Conservation (phyloP, 2,797 vertebrate species). For the Myripristis murdjan region DNA sequence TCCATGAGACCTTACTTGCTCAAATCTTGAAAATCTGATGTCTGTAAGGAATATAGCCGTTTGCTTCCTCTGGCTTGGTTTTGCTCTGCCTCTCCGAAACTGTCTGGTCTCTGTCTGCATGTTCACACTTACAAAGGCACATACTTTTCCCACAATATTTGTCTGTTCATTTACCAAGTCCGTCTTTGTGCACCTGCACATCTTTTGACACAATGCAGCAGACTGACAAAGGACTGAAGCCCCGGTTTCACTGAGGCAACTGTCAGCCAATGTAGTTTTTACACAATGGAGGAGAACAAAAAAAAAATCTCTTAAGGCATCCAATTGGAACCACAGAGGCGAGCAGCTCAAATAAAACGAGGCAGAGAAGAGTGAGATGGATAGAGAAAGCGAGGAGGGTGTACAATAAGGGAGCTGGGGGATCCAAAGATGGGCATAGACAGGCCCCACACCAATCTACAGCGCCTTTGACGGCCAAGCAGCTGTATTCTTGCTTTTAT, state of each 20-base stretch:
- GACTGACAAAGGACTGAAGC: constrained; percentile 73
- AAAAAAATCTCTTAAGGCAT: constrained; percentile 62
- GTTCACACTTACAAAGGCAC: constrained; percentile 7
- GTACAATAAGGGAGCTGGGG: constrained; percentile 58
- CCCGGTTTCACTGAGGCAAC: constrained; percentile 68
- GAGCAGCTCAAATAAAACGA: constrained; percentile 66
- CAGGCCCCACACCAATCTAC: constrained; percentile 49
- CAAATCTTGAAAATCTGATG: no score
- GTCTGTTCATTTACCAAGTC: constrained; percentile 60
- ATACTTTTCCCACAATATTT: constrained; percentile 36
- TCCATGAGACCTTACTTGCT: no score
- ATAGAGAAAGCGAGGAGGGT: constrained; percentile 59
- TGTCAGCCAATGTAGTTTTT: constrained; percentile 67
- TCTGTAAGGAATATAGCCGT: constrained; percentile 51
- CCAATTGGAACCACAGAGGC: constrained; percentile 70
- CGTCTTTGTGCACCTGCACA: constrained; percentile 75
- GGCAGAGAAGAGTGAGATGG: constrained; percentile 57
- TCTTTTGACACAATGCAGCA: constrained; percentile 74
- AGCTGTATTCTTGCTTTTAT: constrained; percentile 70
- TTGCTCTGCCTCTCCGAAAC: constrained; percentile 31
- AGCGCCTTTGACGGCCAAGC: constrained; percentile 51
- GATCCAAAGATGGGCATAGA: constrained; percentile 66
- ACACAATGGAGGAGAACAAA: constrained; percentile 66
- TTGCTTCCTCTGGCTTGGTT: constrained; percentile 11
- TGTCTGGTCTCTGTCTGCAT: constrained; percentile 16